Evolutionary conservation across 1,140 invertebrate species (phyloP).

Genomic region (Euglossa dilemma): DNA sequence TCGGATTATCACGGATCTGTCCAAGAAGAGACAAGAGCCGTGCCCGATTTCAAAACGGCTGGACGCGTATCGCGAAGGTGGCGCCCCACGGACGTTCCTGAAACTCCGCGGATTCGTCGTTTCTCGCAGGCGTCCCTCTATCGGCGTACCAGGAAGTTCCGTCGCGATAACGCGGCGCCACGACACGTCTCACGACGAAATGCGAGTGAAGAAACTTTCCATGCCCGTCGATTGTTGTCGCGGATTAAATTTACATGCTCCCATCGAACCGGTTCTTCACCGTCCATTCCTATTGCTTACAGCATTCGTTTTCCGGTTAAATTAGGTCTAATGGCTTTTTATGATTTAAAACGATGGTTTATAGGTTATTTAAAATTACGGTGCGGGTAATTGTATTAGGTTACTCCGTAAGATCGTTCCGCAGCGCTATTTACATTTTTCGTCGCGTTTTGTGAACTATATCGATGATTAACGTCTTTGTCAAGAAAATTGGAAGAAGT

Average conservation of each 20-base stretch:
- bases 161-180: constrained; percentile 63
- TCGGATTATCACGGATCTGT: too few species aligned
- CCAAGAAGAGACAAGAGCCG: too few species aligned
- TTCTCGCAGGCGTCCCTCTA: constrained; percentile 42
- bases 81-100: constrained; percentile 35
- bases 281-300: neutral
- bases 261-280: neutral
- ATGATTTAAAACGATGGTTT: neutral
- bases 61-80: neutral
- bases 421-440: too few species aligned
- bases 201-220: constrained; percentile 6
- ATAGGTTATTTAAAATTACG: neutral
- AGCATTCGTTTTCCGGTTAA: neutral
- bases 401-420: too few species aligned
- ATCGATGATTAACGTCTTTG: too few species aligned
- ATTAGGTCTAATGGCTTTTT: neutral
- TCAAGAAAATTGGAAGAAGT: too few species aligned
- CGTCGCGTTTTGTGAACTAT: too few species aligned
- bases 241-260: constrained; percentile 3
- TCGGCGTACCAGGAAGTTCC: constrained; percentile 58
- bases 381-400: too few species aligned
- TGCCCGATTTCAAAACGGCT: neutral
- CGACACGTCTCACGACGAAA: constrained; percentile 2
- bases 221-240: constrained; percentile 1
- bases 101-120: constrained; percentile 52